A percentile compares a stretch with the other conserved stretches of the same genome.
phyloP scores from a whole-genome alignment of 2,113 vertebrate species.

The Macroglossus sobrinus region DNA sequence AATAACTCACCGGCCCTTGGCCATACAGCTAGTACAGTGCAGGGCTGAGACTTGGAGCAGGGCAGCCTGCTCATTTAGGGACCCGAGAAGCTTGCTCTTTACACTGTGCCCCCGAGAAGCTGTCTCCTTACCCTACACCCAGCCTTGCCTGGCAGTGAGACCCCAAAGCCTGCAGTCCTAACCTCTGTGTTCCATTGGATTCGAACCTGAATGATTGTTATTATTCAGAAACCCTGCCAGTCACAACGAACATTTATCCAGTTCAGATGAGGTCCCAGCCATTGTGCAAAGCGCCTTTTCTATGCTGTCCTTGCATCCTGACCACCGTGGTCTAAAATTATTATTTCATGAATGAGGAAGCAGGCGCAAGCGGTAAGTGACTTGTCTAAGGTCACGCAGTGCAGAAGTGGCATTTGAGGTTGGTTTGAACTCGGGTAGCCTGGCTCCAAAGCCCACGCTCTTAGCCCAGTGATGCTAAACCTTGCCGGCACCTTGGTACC shows the following conservation, averaged over 20 bases:
- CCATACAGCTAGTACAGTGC: rapidly evolving
- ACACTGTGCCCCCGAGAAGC: background rate
- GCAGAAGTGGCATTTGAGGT: background rate
- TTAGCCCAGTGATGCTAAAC: background rate
- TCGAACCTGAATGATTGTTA: background rate
- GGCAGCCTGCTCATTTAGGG: background rate
- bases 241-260: background rate
- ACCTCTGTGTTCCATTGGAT: background rate
- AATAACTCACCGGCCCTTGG: background rate
- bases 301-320: background rate
- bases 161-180: background rate
- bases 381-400: background rate
- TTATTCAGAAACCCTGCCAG: background rate
- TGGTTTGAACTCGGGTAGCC: background rate
- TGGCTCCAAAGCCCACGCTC: background rate
- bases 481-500: background rate
- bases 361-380: background rate
- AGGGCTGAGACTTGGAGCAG: background rate
- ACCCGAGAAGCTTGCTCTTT: background rate
- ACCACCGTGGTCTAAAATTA: background rate
- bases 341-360: background rate
- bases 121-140: background rate
- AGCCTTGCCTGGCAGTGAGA: too few relatives aligned
- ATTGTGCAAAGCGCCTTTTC: background rate
- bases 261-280: background rate